Evolutionary conservation across 2,888 invertebrate genomes (phyloP).

Genomic region (Standfussiana lucernea): DNA sequence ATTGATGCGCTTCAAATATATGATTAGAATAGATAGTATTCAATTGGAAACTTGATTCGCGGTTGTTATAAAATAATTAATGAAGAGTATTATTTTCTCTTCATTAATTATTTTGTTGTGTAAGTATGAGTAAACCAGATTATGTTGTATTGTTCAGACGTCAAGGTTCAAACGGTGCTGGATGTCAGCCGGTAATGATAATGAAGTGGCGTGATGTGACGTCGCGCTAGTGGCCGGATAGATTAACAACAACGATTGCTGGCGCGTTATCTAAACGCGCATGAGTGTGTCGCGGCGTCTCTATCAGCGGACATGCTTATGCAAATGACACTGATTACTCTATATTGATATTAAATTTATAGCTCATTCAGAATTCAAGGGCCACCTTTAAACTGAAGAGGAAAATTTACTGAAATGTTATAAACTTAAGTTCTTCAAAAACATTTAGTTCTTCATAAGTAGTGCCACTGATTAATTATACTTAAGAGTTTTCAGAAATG

Average conservation of each 20-base stretch:
- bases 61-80: slow-evolving; percentile 5
- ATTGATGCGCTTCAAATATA: background rate
- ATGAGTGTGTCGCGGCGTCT: slow-evolving; percentile 27
- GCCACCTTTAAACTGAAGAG: background rate
- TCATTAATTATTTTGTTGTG: slow-evolving; percentile 2
- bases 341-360: slow-evolving; percentile 17
- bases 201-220: slow-evolving; percentile 87
- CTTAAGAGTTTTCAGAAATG: background rate
- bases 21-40: slow-evolving; percentile 3
- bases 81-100: background rate
- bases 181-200: slow-evolving; percentile 75
- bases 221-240: slow-evolving; percentile 51
- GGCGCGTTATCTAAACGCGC: slow-evolving; percentile 48
- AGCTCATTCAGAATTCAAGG: background rate
- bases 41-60: background rate
- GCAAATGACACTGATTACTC: slow-evolving; percentile 49
- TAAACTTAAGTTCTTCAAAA: background rate
- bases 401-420: background rate
- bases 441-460: background rate
- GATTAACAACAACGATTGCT: slow-evolving; percentile 55
- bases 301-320: slow-evolving; percentile 40
- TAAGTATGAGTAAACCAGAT: slow-evolving; percentile 58
- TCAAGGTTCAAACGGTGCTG: slow-evolving; percentile 81
- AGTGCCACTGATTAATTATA: background rate
- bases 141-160: slow-evolving; percentile 70